phyloP scores from a whole-genome alignment of 2,113 vertebrate genomes.

The Melierax canorus region DNA sequence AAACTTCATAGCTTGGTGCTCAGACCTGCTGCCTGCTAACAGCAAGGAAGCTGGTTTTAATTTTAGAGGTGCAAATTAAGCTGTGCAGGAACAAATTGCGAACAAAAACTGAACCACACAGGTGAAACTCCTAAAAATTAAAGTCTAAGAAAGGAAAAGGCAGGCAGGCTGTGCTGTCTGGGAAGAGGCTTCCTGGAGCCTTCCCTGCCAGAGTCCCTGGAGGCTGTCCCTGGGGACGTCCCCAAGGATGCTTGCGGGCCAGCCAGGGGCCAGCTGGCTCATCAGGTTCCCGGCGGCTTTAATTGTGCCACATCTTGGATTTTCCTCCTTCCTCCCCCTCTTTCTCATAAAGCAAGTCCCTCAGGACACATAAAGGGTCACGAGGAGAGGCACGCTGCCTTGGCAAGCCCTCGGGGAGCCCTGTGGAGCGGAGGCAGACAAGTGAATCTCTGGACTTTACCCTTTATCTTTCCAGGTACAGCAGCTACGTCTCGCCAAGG shows the following conservation, averaged over 20 bases:
- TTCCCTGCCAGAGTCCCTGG: neutral
- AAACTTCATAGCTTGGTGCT: neutral
- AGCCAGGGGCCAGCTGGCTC: neutral
- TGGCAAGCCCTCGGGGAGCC: neutral
- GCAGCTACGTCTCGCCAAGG: neutral
- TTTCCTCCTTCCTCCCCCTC: neutral
- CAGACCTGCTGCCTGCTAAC: neutral
- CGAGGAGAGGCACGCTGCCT: neutral
- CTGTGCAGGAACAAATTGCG: neutral
- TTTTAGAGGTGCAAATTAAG: slow-evolving; percentile 53
- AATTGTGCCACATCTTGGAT: neutral
- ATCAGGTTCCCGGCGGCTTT: neutral
- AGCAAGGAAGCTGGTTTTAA: slow-evolving; percentile 16
- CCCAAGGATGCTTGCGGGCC: neutral
- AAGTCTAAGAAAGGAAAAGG: neutral
- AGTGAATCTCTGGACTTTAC: neutral
- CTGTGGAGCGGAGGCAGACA: rapidly evolving
- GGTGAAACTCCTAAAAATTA: neutral
- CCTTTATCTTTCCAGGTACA: neutral
- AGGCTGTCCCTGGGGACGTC: neutral
- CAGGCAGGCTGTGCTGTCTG: neutral
- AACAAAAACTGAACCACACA: neutral
- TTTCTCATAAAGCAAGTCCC: neutral
- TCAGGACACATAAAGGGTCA: neutral
- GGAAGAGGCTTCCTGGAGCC: neutral